These are phyloP conservation scores for Serilophus lunatus DNA, from an alignment of 2,113 vertebrate genomes.

Conservation along the genomic window DNA sequence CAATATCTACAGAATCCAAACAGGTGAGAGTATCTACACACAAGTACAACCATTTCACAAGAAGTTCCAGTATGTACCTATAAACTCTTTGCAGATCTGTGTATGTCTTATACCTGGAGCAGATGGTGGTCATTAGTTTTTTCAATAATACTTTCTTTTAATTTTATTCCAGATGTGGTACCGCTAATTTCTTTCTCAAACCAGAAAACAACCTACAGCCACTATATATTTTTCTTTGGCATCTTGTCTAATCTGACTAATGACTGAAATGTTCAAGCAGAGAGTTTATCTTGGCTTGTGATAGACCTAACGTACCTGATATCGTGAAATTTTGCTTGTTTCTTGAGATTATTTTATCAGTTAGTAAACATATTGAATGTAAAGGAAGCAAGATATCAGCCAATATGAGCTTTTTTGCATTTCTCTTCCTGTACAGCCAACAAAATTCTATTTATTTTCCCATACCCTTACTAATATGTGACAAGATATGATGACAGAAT, in stretches of 20 bases:
- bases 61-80: not conserved
- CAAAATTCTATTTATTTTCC: constrained; percentile 23
- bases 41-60: not conserved
- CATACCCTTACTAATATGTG: not conserved
- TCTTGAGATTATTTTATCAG: constrained; percentile 24
- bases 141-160: not conserved
- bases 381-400: constrained; percentile 35
- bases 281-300: not conserved
- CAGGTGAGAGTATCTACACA: not conserved
- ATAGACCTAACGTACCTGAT: not conserved
- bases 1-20: not conserved
- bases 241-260: not conserved
- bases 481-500: not conserved
- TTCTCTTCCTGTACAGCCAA: constrained; percentile 12
- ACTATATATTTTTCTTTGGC: not conserved
- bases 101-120: not conserved
- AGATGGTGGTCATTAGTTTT: not conserved
- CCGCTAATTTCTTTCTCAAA: not conserved
- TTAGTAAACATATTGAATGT: constrained; percentile 38
- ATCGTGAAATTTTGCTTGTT: not conserved
- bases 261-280: not conserved
- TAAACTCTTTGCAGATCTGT: not conserved
- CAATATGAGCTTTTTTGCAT: constrained; percentile 18
- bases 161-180: not conserved
- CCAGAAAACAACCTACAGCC: not conserved